Conservation (phyloP, 2,113 vertebrate genomes). For the Alectura lathami region DNA sequence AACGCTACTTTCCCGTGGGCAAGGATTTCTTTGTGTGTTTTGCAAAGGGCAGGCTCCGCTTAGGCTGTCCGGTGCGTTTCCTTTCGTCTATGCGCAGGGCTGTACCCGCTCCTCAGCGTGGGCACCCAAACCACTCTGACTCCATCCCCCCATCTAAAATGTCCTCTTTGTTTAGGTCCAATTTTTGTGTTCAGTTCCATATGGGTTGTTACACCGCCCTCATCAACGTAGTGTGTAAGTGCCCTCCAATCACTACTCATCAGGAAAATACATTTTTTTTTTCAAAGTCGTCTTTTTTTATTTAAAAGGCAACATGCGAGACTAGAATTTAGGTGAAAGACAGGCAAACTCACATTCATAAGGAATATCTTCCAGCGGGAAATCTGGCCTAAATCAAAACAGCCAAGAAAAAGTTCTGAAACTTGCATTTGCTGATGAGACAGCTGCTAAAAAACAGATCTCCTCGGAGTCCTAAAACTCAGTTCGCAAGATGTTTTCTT, state of each 20-base stretch:
- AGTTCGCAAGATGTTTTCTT: background rate
- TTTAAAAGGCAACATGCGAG: background rate
- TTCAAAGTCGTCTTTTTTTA: background rate
- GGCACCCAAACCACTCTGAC: background rate
- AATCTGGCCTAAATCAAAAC: background rate
- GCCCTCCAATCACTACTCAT: slow-evolving; percentile 8
- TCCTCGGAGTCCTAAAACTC: background rate
- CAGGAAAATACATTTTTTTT: background rate
- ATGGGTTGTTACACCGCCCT: background rate
- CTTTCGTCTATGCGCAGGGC: background rate
- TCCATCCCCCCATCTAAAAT: background rate
- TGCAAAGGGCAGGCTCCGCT: background rate
- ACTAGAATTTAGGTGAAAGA: background rate
- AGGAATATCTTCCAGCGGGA: background rate
- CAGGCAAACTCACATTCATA: background rate
- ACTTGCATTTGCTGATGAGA: background rate
- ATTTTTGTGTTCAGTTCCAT: background rate
- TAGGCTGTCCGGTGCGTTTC: background rate
- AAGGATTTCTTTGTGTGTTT: background rate
- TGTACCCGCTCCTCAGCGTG: fast-evolving
- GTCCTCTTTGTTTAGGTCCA: background rate
- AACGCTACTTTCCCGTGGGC: background rate
- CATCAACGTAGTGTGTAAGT: background rate
- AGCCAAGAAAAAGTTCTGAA: background rate
- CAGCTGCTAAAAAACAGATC: background rate